Evolutionary conservation across 1,140 invertebrate species (phyloP).

Genomic region (Cydia fagiglandana): DNA sequence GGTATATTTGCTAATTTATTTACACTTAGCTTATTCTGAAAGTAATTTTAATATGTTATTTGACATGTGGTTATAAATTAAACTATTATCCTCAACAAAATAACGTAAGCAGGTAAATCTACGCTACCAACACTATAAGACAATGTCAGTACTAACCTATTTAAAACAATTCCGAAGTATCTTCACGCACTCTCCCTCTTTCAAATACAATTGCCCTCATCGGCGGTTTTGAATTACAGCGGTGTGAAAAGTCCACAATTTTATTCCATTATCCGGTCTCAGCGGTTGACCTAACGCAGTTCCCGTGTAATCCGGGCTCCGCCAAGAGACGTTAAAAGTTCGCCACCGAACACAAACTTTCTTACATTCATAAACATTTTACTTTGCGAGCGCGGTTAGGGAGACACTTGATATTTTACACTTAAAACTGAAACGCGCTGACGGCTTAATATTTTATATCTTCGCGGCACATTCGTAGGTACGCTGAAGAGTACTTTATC

Average conservation of each 20-base stretch:
- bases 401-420: constrained; percentile 44
- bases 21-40: too few species aligned
- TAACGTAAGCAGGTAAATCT: too few species aligned
- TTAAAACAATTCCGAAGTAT: neutral
- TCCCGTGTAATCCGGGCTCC: constrained; percentile 67
- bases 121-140: too few species aligned
- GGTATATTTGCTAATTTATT: too few species aligned
- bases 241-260: constrained; percentile 54
- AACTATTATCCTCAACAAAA: too few species aligned
- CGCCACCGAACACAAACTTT: constrained; percentile 52
- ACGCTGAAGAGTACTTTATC: constrained; percentile 24
- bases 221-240: constrained; percentile 42
- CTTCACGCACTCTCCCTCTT: neutral
- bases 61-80: too few species aligned
- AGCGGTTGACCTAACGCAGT: constrained; percentile 67
- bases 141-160: too few species aligned
- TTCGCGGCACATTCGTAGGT: constrained; percentile 21
- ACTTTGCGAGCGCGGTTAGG: constrained; percentile 46
- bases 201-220: constrained; percentile 35
- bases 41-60: too few species aligned
- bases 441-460: constrained; percentile 29
- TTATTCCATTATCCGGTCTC: constrained; percentile 56
- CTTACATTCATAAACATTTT: constrained; percentile 77
- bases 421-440: constrained; percentile 37
- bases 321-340: constrained; percentile 69